Evolutionary conservation across 2,113 vertebrate genomes (phyloP).

Genomic region (Elachura formosa): DNA sequence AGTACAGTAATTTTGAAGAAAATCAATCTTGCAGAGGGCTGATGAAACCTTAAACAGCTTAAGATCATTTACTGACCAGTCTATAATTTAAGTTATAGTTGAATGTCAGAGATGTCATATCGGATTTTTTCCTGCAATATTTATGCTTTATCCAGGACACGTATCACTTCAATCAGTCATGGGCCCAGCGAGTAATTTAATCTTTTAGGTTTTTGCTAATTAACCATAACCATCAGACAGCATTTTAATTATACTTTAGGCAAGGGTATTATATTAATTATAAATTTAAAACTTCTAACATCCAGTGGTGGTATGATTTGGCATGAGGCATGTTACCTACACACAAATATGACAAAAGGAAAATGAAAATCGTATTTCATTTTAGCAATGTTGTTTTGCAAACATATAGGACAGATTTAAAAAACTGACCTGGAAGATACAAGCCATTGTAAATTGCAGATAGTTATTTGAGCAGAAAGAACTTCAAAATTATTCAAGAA

Average conservation of each 20-base stretch:
- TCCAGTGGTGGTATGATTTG: background rate
- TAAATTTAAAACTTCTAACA: background rate
- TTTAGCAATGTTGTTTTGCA: background rate
- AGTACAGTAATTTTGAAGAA: constrained; percentile 80
- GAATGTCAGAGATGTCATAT: constrained; percentile 68
- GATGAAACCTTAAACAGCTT: constrained; percentile 78
- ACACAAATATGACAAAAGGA: background rate
- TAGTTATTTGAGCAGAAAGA: background rate
- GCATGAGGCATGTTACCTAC: background rate
- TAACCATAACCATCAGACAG: constrained; percentile 42
- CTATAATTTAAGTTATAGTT: constrained; percentile 72
- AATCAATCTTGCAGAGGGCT: constrained; percentile 73
- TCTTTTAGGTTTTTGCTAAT: constrained; percentile 5
- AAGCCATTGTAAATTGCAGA: background rate
- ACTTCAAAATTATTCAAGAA: background rate
- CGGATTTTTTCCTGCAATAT: constrained; percentile 69
- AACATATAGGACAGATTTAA: background rate
- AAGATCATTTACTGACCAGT: constrained; percentile 74
- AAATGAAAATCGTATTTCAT: background rate
- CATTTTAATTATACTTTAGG: constrained; percentile 28
- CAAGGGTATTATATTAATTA: constrained; percentile 35
- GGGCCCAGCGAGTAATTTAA: constrained; percentile 40
- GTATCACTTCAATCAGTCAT: constrained; percentile 53
- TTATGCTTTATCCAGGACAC: constrained; percentile 59
- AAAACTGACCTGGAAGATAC: background rate